Conservation (phyloP, 2,113 vertebrate species). For the Paratilapia polleni region DNA sequence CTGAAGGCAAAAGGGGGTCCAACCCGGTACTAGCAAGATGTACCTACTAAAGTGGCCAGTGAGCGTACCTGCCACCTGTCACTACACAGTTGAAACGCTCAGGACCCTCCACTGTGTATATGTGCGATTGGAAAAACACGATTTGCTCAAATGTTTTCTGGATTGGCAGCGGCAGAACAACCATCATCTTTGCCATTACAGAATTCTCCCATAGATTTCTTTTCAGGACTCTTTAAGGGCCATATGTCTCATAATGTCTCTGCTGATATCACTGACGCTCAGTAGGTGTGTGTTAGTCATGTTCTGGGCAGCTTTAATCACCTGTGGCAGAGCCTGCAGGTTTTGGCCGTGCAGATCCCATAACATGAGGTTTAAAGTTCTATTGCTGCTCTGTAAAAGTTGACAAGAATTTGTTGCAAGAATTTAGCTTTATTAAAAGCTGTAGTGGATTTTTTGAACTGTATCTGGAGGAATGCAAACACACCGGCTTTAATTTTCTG, state of each 20-base stretch:
- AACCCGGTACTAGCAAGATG: background rate
- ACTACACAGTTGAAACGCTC: background rate
- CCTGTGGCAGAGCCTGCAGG: background rate
- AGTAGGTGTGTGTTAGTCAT: background rate
- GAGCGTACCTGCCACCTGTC: background rate
- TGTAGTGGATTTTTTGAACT: background rate
- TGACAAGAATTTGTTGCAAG: background rate
- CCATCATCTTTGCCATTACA: too few relatives aligned
- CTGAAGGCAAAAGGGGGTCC: background rate
- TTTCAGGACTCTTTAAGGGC: background rate
- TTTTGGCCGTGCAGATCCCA: background rate
- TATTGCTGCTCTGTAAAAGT: background rate
- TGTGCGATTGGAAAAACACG: background rate
- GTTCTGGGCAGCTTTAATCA: background rate
- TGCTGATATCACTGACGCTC: background rate
- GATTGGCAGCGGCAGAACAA: background rate
- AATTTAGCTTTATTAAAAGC: background rate
- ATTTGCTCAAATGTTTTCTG: background rate
- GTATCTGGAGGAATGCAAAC: background rate
- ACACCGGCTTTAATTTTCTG: background rate
- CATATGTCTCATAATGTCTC: background rate
- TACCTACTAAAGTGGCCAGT: background rate
- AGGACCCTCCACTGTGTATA: background rate
- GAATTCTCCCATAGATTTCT: background rate
- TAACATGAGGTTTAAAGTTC: background rate